Conservation (phyloP, 2,113 vertebrate genomes). For the Cebidichthys violaceus region DNA sequence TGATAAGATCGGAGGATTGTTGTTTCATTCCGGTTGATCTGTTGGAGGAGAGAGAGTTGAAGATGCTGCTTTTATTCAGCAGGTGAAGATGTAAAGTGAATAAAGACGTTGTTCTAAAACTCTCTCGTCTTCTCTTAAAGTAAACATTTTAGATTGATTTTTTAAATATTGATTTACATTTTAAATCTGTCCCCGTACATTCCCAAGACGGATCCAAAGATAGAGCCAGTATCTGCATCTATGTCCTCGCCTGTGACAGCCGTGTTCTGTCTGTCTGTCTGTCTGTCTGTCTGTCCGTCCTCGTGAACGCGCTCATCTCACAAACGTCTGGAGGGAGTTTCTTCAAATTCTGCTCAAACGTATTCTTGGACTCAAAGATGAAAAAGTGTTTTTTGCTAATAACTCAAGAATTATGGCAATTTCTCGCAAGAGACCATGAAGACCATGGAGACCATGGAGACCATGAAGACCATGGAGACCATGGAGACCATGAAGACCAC, state of each 20-base stretch:
- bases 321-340: not conserved
- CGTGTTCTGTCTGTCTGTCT: no score
- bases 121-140: not conserved
- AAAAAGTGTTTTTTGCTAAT: no score
- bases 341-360: not conserved
- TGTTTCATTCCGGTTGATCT: conserved; percentile 29
- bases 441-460: no score
- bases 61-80: conserved; percentile 23
- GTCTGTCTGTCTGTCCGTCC: no score
- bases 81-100: conserved; percentile 36
- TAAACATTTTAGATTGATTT: no score
- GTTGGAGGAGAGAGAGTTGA: not conserved
- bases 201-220: not conserved
- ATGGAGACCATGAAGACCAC: not conserved
- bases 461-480: not conserved
- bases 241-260: not conserved
- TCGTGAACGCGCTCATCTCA: no score
- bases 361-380: no score
- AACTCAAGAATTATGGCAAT: no score
- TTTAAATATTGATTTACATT: no score
- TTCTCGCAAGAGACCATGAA: not conserved
- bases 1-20: conserved; percentile 24
- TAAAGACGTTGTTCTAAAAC: conserved; percentile 59
- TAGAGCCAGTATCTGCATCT: not conserved
- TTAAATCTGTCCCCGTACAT: not conserved